phyloP scores from a whole-genome alignment of 2,113 vertebrate species.

The Chroicocephalus ridibundus region DNA sequence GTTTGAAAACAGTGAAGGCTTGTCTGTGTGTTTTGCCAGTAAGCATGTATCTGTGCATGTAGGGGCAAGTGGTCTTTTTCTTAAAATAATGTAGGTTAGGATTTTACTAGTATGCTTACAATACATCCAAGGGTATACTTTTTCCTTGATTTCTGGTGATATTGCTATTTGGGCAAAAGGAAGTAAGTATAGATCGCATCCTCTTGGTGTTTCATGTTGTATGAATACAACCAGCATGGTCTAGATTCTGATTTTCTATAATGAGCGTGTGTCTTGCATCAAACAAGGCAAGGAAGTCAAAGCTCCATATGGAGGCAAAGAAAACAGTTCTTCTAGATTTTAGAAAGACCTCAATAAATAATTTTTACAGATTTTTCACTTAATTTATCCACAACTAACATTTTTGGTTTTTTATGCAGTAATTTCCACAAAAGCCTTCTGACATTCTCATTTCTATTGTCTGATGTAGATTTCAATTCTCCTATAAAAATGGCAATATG shows the following conservation, averaged over 20 bases:
- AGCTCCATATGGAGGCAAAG: not conserved
- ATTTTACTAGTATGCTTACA: not conserved
- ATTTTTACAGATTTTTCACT: not conserved
- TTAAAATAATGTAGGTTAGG: not conserved
- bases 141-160: not conserved
- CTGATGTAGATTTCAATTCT: not conserved
- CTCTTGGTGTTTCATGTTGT: not conserved
- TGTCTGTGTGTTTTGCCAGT: not conserved
- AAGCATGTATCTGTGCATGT: not conserved
- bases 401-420: not conserved
- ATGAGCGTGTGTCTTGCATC: not conserved
- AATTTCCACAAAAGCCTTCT: not conserved
- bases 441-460: not conserved
- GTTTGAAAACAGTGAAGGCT: not conserved
- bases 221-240: not conserved
- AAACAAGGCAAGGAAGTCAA: not conserved
- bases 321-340: not conserved
- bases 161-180: not conserved
- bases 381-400: not conserved
- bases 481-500: not conserved
- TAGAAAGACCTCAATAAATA: not conserved
- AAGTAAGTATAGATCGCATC: not conserved
- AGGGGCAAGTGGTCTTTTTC: not conserved
- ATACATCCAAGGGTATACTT: not conserved
- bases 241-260: not conserved